These are phyloP conservation scores for Thaumatotibia leucotreta DNA, from an alignment of 1,140 invertebrate genomes.

Conservation along the genomic window DNA sequence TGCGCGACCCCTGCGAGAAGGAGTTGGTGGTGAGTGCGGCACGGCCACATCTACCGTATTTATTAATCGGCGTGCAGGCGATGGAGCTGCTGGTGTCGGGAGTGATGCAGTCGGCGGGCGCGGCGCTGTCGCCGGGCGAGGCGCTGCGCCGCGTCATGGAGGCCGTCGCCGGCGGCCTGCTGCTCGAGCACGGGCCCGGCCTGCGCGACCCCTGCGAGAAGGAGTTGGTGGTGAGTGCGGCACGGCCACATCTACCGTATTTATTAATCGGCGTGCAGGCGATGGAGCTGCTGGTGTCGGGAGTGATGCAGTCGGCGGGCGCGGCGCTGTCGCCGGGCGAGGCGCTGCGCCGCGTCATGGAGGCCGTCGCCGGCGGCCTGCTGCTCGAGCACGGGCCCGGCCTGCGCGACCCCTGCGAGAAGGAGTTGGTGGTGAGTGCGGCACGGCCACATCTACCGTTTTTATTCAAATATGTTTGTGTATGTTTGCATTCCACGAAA, in stretches of 20 bases:
- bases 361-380: slow-evolving; percentile 94
- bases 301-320: slow-evolving; percentile 93
- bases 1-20: slow-evolving; percentile 98
- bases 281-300: slow-evolving; percentile 96
- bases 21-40: slow-evolving; percentile 84
- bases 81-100: slow-evolving; percentile 97
- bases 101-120: slow-evolving; percentile 91
- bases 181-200: slow-evolving; percentile 90
- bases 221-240: slow-evolving; percentile 84
- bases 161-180: slow-evolving; percentile 92
- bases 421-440: slow-evolving; percentile 86
- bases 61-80: slow-evolving; percentile 85
- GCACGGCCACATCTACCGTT: too few relatives aligned
- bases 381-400: slow-evolving; percentile 90
- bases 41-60: too few relatives aligned
- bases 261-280: slow-evolving; percentile 87
- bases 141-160: slow-evolving; percentile 95
- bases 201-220: slow-evolving; percentile 98
- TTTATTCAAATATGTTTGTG: too few relatives aligned
- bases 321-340: slow-evolving; percentile 93
- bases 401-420: slow-evolving; percentile 97
- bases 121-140: slow-evolving; percentile 93
- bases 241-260: too few relatives aligned
- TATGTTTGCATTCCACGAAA: too few relatives aligned
- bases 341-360: slow-evolving; percentile 93